Percentiles rank a stretch among this genome's conserved stretches.
Evolutionary conservation across 2,797 vertebrate species (phyloP).

Genomic region (Cyclura pinguis): DNA sequence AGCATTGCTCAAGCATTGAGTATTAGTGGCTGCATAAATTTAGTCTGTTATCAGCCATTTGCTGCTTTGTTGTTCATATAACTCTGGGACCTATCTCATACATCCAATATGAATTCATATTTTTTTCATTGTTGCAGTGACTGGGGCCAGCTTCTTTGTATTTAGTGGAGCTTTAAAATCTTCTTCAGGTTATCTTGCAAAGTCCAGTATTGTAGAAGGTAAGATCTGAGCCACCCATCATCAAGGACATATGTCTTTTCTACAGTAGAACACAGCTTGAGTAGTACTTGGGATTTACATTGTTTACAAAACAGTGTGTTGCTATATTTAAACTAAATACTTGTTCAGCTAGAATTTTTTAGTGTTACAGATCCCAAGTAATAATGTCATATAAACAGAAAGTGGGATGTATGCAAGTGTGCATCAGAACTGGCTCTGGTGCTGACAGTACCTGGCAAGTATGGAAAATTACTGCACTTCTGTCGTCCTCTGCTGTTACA

Average conservation of each 20-base stretch:
- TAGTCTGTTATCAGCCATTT: conserved; percentile 10
- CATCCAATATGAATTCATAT: conserved; percentile 20
- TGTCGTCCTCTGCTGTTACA: background rate
- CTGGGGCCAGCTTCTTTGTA: conserved; percentile 98
- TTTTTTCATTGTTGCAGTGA: conserved; percentile 83
- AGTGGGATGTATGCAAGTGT: background rate
- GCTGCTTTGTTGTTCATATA: background rate
- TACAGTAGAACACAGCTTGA: conserved; percentile 11
- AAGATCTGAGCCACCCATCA: conserved; percentile 68
- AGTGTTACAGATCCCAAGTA: conserved; percentile 11
- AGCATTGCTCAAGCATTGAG: conserved; percentile 22
- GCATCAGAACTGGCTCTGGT: conserved; percentile 3
- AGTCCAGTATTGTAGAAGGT: conserved; percentile 99
- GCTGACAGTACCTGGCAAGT: background rate
- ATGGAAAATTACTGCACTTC: background rate
- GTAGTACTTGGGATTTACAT: background rate
- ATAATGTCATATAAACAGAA: conserved; percentile 33
- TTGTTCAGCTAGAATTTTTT: background rate
- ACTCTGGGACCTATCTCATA: background rate
- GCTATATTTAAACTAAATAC: conserved; percentile 18
- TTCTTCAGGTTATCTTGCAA: conserved; percentile 95
- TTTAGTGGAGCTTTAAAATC: conserved; percentile 98
- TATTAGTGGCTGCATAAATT: background rate
- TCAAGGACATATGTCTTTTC: conserved; percentile 1
- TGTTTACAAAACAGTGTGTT: conserved; percentile 50